These are phyloP conservation scores for Hippocampus comes DNA, from an alignment of 2,113 vertebrate genomes.

Conservation along the genomic window DNA sequence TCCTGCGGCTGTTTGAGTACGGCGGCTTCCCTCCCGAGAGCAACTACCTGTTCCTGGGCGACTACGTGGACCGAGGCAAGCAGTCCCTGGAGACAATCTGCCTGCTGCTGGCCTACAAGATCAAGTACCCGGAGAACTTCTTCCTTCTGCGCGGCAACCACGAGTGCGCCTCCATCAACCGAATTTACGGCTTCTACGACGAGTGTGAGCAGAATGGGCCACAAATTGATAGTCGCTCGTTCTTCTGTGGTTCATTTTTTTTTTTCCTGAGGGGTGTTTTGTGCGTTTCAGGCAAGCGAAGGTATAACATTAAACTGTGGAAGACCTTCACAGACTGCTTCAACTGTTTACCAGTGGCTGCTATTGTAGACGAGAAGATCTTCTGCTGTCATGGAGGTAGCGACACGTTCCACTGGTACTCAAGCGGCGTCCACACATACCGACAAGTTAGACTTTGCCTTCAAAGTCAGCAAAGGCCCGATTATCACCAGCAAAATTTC, in stretches of 20 bases:
- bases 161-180: slow-evolving; percentile 79
- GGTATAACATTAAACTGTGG: slow-evolving; percentile 80
- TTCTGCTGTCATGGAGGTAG: slow-evolving; percentile 80
- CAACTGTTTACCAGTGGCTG: slow-evolving; percentile 79
- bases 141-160: slow-evolving; percentile 78
- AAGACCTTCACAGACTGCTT: slow-evolving; percentile 81
- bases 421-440: too few relatives aligned
- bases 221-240: not conserved
- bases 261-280: not conserved
- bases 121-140: slow-evolving; percentile 80
- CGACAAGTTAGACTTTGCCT: too few relatives aligned
- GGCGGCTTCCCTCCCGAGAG: slow-evolving; percentile 94
- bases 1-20: slow-evolving; percentile 91
- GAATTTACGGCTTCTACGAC: slow-evolving; percentile 80
- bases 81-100: slow-evolving; percentile 79
- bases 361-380: slow-evolving; percentile 80
- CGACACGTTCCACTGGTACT: not conserved
- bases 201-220: slow-evolving; percentile 67
- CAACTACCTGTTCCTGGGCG: slow-evolving; percentile 84
- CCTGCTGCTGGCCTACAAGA: slow-evolving; percentile 77
- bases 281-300: slow-evolving; percentile 67
- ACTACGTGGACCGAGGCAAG: slow-evolving; percentile 78
- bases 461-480: too few relatives aligned
- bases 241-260: not conserved
- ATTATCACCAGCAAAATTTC: too few relatives aligned